Evolutionary conservation across 2,113 vertebrate genomes (phyloP), one percentile per base, ranked within the genome.

Genomic region (Centropus bengalensis): DNA sequence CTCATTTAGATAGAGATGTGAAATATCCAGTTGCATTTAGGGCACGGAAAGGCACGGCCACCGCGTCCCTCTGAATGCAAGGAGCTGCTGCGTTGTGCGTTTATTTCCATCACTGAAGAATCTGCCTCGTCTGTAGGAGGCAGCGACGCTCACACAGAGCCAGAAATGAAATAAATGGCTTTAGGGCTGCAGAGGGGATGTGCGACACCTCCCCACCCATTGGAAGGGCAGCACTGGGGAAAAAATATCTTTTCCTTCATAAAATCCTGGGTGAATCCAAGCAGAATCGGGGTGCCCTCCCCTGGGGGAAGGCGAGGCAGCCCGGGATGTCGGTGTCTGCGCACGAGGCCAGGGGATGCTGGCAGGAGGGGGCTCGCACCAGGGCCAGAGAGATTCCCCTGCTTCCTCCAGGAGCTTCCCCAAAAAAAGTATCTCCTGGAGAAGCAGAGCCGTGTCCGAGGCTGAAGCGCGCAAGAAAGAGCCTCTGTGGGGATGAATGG

Each of bases 241-340:
- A 77, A 77, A 80, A 83, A 44, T 4, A 14, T 2, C 5, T 51
- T 83, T 74, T 77, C 21, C 44, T 30, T 51, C 0, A 3, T 26
- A 68, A 85, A 77, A 87, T 6, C 13, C 18, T 21, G 28, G 36
- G 62, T 33, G 10, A n/a, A 42, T 30, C 60, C 52, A 14, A 19
- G 49, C 3, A 58, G 67, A 54, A 51, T 24, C 17, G 23, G 24
- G n/a, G 2, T 33, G 12, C 8, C 38, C 19, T 67, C 14, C 22
- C 45, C 9, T 5, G 54, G 52, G 75, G 38, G 12, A 5, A 17
- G 7, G 40, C 2, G 11, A 38, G 64, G 59, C 70, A 78, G 45
- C 21, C 33, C 88, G 93, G 91, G 68, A 64, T 85, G 79, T 84
- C 69, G 73, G 44, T 28, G 91, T 68, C 52, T 92, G 59, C 88